phyloP scores from a whole-genome alignment of 2,888 invertebrate species.

The Volucella inanis region DNA sequence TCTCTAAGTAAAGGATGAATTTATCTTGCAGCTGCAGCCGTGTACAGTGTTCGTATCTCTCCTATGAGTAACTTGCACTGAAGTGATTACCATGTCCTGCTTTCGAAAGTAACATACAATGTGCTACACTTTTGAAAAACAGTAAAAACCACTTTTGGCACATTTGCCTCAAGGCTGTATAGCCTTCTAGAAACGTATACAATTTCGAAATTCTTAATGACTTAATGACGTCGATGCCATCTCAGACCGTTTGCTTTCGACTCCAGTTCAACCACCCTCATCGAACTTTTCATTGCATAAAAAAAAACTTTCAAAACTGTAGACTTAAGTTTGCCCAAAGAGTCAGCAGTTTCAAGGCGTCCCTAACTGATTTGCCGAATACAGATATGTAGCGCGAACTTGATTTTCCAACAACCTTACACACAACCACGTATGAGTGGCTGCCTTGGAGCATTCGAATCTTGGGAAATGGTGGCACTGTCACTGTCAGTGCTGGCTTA shows the following conservation, averaged over 20 bases:
- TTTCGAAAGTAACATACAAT: not conserved
- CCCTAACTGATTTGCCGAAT: constrained; percentile 3
- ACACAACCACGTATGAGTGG: constrained; percentile 4
- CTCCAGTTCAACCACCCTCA: constrained; percentile 9
- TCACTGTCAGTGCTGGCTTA: constrained; percentile 31
- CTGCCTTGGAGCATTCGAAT: constrained; percentile 11
- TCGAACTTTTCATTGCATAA: constrained; percentile 39
- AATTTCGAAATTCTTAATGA: constrained; percentile 58
- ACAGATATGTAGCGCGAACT: constrained; percentile 7
- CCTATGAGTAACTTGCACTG: too few relatives aligned
- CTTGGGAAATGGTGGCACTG: constrained; percentile 30
- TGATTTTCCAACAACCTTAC: constrained; percentile 8
- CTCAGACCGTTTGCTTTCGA: not conserved
- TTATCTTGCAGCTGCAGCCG: not conserved
- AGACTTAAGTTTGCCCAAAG: constrained; percentile 45
- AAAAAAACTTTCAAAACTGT: constrained; percentile 44
- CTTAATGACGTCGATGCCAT: constrained; percentile 44
- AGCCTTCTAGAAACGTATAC: constrained; percentile 26
- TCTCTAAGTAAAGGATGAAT: not conserved
- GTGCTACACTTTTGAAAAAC: constrained; percentile 17
- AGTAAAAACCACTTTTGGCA: constrained; percentile 45
- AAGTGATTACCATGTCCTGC: constrained; percentile 1
- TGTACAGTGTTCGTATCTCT: not conserved
- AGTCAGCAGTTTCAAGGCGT: constrained; percentile 17
- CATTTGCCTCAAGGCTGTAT: constrained; percentile 10